A percentile compares a stretch with the other conserved stretches of the same genome.
Conservation (phyloP, 1,140 invertebrate species). For the Probaryconus sp. region DNA sequence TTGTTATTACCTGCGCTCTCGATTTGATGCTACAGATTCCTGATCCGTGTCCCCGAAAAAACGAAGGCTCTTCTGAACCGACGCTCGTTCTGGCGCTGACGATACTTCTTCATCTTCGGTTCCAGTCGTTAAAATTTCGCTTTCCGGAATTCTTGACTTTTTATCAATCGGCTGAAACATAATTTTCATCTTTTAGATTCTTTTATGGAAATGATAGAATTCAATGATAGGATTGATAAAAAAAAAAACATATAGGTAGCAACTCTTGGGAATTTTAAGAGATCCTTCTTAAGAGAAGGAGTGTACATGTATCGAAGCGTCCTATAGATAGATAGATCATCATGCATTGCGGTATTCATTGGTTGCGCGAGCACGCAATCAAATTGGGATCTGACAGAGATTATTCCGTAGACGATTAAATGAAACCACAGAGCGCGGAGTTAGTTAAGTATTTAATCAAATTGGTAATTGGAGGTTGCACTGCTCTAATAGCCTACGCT, state of each 20-base stretch:
- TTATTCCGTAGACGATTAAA: slow-evolving; percentile 74
- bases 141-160: slow-evolving; percentile 75
- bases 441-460: slow-evolving; percentile 78
- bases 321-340: slow-evolving; percentile 70
- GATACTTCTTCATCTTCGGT: slow-evolving; percentile 76
- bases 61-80: slow-evolving; percentile 82
- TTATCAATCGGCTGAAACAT: slow-evolving; percentile 70
- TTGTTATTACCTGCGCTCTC: slow-evolving; percentile 71
- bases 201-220: too few species aligned
- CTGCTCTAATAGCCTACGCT: slow-evolving; percentile 70
- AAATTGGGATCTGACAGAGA: slow-evolving; percentile 66
- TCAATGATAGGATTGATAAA: too few species aligned
- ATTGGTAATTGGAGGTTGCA: slow-evolving; percentile 75
- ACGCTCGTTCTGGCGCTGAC: slow-evolving; percentile 72
- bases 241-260: too few species aligned
- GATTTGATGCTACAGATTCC: slow-evolving; percentile 81
- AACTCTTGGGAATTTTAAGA: too few species aligned
- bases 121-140: slow-evolving; percentile 75
- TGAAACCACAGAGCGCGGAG: slow-evolving; percentile 75
- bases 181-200: too few species aligned
- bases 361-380: slow-evolving; percentile 71
- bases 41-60: slow-evolving; percentile 90
- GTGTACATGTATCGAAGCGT: too few species aligned
- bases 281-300: too few species aligned
- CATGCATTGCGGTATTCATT: slow-evolving; percentile 66